These are phyloP conservation scores for Drosophila conformis DNA, from an alignment of 2,888 invertebrate genomes.

Conservation along the genomic window DNA sequence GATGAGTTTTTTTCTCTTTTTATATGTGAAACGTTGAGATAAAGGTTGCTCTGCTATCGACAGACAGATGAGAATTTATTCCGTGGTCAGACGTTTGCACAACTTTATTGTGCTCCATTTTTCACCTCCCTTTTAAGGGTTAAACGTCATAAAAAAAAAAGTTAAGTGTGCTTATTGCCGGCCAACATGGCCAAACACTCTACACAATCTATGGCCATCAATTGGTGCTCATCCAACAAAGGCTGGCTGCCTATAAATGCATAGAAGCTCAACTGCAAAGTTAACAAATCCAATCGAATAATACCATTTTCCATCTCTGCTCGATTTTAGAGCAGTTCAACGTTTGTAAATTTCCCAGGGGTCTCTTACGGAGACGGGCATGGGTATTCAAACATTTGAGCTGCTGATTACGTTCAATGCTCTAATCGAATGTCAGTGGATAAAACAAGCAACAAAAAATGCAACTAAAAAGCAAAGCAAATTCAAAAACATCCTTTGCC, in stretches of 20 bases:
- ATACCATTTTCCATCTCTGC: conserved; percentile 16
- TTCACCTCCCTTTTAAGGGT: not conserved
- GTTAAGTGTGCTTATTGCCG: not conserved
- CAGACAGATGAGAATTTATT: not conserved
- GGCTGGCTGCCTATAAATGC: not conserved
- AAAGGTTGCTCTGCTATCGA: not conserved
- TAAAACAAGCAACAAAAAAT: conserved; percentile 12
- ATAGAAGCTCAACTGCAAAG: conserved; percentile 4
- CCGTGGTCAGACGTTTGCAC: not conserved
- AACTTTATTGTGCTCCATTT: not conserved
- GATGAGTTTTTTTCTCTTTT: not conserved
- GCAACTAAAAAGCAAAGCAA: not conserved
- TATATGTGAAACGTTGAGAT: not conserved
- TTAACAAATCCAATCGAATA: conserved; percentile 17
- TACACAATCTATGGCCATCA: conserved; percentile 27
- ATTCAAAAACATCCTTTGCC: conserved; percentile 27
- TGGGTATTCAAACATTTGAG: conserved; percentile 63
- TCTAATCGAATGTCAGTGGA: conserved; percentile 55
- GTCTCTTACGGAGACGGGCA: conserved; percentile 45
- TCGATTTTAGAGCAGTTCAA: conserved; percentile 43
- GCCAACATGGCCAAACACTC: conserved; percentile 22
- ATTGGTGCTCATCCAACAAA: conserved; percentile 4
- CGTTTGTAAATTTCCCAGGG: conserved; percentile 74
- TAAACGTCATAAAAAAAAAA: not conserved
- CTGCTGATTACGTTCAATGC: conserved; percentile 73